These are phyloP conservation scores for Cydia pomonella DNA, from an alignment of 1,140 invertebrate genomes.

Conservation along the genomic window DNA sequence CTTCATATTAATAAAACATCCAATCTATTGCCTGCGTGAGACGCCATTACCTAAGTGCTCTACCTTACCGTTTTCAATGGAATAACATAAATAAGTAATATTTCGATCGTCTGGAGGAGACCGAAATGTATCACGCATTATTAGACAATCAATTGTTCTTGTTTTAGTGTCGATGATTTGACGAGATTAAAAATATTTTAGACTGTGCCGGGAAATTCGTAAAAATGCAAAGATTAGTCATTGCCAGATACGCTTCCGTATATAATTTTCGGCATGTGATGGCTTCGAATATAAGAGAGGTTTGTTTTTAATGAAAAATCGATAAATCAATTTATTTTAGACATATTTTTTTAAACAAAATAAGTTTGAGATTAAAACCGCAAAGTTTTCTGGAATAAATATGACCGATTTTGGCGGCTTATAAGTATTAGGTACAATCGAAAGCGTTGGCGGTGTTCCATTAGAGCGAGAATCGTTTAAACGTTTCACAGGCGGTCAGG, in stretches of 20 bases:
- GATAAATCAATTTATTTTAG: too few species aligned
- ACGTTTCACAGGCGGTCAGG: too few species aligned
- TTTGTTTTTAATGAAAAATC: not conserved
- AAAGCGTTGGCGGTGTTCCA: too few species aligned
- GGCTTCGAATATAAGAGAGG: not conserved
- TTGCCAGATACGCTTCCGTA: not conserved
- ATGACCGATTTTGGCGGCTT: too few species aligned
- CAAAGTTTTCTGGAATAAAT: too few species aligned
- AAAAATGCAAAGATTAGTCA: not conserved
- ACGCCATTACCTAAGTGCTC: constrained; percentile 2
- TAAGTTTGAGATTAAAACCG: too few species aligned
- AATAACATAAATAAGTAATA: constrained; percentile 21
- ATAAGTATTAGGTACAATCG: too few species aligned
- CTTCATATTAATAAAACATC: constrained; percentile 5
- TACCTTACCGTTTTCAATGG: not conserved
- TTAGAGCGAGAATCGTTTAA: too few species aligned
- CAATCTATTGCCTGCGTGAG: constrained; percentile 17
- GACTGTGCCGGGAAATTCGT: not conserved
- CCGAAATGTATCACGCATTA: not conserved
- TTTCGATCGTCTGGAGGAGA: not conserved
- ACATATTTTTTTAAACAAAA: too few species aligned
- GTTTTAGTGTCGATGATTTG: not conserved
- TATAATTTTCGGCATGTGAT: not conserved
- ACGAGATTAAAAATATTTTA: not conserved
- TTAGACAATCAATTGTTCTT: not conserved